Evolutionary conservation across 2,888 invertebrate species (phyloP), one percentile per base, ranked within the genome.

Genomic region (Troides helena): DNA sequence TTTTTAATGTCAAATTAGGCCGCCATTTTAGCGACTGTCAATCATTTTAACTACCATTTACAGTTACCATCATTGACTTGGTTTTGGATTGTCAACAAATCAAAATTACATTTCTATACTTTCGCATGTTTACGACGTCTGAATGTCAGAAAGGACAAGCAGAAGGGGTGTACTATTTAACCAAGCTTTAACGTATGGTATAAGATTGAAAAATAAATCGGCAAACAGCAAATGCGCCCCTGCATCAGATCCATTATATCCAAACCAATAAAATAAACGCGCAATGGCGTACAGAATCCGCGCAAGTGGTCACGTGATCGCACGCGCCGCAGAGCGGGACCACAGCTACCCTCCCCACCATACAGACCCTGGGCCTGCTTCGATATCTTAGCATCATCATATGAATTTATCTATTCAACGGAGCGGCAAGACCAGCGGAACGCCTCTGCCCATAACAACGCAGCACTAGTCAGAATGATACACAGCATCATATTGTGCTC

Each of bases 1-100:
- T 88, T 89, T 89, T 86, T 82, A 87, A 88, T 88, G 89, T 90
- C 91, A 90, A 89, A 91, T 92, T 90, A 90, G 89, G 79, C 86
- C 80, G 87, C 87, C 89, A 87, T 90, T 83, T 85, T 78, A 81
- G 79, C 81, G 80, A 86, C 10, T 39, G 39, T 39, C 10, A 10
- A 39, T 10, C 7, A 39, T 39, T 1, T 10, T 39, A 39, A 39
- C 7, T 39, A 39, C 85, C 85, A 87, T 86, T 83, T 1, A 10
- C 39, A 2, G 30, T 39, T 39, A 39, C 39, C 39, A 39, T 39
- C 8, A 39, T 39, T 10, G 39, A 7, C 10, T 7, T 39, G 1
- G 1, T 10, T 7, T 10, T 10, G 8, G 6, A 2, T 8, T 7
- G 39, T 39, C 10, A 39, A 39, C 7, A 39, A 39, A 6, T 39